Conservation (phyloP, 1,140 invertebrate species). For the Drusus annulatus region DNA sequence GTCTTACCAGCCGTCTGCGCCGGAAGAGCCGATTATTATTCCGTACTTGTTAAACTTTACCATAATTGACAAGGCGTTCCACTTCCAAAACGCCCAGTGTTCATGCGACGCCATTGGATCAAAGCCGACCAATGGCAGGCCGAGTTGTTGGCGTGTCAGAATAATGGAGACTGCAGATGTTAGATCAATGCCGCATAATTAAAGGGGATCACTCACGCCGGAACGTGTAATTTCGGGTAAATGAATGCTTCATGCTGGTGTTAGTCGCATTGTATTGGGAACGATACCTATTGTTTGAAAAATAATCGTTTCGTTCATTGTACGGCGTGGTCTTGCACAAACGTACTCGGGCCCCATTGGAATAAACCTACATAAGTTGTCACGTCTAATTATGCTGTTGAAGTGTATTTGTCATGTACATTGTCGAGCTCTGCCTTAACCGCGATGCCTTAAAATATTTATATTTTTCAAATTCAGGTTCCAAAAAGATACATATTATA, state of each 20-base stretch:
- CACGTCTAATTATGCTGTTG: too few relatives aligned
- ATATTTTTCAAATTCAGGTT: too few relatives aligned
- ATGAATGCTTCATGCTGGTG: conserved; percentile 23
- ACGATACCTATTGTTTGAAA: conserved; percentile 19
- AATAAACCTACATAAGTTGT: too few relatives aligned
- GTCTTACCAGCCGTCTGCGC: neutral
- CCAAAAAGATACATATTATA: too few relatives aligned
- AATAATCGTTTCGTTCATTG: neutral
- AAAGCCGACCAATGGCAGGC: neutral
- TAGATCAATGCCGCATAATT: conserved; percentile 33
- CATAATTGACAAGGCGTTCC: conserved; percentile 33
- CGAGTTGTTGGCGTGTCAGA: neutral
- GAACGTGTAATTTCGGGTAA: conserved; percentile 26
- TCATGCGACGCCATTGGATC: conserved; percentile 18
- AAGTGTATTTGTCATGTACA: too few relatives aligned
- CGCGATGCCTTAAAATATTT: too few relatives aligned
- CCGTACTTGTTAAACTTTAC: neutral
- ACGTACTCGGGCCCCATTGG: too few relatives aligned
- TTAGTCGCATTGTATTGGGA: conserved; percentile 21
- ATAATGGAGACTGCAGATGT: conserved; percentile 28
- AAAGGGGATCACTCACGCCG: neutral
- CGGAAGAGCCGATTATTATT: conserved; percentile 11
- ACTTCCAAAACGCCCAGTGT: neutral
- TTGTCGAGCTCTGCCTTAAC: too few relatives aligned
- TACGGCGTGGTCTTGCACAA: neutral